Evolutionary conservation across 1,140 invertebrate species (phyloP).

Genomic region (Rhagoletis pomonella): DNA sequence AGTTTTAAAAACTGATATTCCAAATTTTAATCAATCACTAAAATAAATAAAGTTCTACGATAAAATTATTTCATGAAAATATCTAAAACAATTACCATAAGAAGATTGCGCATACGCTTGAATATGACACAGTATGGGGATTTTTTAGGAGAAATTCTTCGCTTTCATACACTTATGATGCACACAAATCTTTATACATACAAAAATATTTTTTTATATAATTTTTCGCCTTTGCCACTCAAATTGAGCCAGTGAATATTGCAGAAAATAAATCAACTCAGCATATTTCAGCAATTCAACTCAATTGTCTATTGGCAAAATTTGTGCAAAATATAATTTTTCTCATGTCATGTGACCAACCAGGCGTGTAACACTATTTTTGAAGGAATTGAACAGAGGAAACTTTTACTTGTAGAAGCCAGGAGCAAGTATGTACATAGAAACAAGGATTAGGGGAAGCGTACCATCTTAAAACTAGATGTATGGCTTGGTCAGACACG

Average conservation of each 20-base stretch:
- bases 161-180: background rate
- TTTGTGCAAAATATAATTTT: slow-evolving; percentile 47
- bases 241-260: background rate
- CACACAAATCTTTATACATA: background rate
- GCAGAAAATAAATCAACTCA: background rate
- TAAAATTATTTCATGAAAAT: too few species aligned
- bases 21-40: too few species aligned
- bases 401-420: background rate
- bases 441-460: too few species aligned
- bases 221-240: background rate
- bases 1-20: too few species aligned
- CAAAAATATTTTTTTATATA: background rate
- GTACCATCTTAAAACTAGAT: too few species aligned
- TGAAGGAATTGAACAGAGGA: background rate
- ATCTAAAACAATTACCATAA: too few species aligned
- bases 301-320: slow-evolving; percentile 45
- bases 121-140: too few species aligned
- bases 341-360: slow-evolving; percentile 21
- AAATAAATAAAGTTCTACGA: too few species aligned
- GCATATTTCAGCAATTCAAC: slow-evolving; percentile 49
- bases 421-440: background rate
- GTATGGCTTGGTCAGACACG: too few species aligned
- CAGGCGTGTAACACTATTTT: slow-evolving; percentile 21
- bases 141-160: too few species aligned
- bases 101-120: too few species aligned